phyloP scores from a whole-genome alignment of 2,797 vertebrate species.

The Sebastes hubbsi region DNA sequence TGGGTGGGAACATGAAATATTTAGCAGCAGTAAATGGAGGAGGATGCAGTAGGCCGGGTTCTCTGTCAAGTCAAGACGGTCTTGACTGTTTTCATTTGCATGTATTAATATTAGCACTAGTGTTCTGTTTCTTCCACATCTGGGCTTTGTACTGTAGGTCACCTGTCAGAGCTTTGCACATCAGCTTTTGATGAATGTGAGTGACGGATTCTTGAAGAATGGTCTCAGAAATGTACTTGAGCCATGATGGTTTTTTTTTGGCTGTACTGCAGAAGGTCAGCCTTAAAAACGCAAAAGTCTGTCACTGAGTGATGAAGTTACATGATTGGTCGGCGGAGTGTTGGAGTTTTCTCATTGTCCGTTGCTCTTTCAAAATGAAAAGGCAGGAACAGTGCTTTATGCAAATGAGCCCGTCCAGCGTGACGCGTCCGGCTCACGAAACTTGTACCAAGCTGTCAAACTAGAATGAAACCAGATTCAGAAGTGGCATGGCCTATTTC shows the following conservation, averaged over 20 bases:
- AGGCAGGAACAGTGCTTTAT: too few relatives aligned
- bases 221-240: neutral
- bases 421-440: too few relatives aligned
- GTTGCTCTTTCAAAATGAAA: too few relatives aligned
- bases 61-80: slow-evolving; percentile 16
- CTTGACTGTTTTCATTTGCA: slow-evolving; percentile 60
- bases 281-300: too few relatives aligned
- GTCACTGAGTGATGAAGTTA: too few relatives aligned
- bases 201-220: neutral
- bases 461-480: too few relatives aligned
- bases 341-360: too few relatives aligned
- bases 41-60: slow-evolving; percentile 21
- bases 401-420: too few relatives aligned
- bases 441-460: too few relatives aligned
- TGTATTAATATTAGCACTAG: slow-evolving; percentile 57
- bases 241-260: neutral
- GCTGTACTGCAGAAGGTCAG: too few relatives aligned
- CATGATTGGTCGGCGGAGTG: too few relatives aligned
- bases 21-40: slow-evolving; percentile 62
- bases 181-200: neutral
- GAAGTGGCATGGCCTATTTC: too few relatives aligned
- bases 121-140: neutral
- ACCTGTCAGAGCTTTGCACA: neutral
- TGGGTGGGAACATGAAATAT: slow-evolving; percentile 66
- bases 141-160: neutral